Evolutionary conservation across 92 coral and sea anemone genomes (phyloP).

Genomic region (Phymanthus crucifer): DNA sequence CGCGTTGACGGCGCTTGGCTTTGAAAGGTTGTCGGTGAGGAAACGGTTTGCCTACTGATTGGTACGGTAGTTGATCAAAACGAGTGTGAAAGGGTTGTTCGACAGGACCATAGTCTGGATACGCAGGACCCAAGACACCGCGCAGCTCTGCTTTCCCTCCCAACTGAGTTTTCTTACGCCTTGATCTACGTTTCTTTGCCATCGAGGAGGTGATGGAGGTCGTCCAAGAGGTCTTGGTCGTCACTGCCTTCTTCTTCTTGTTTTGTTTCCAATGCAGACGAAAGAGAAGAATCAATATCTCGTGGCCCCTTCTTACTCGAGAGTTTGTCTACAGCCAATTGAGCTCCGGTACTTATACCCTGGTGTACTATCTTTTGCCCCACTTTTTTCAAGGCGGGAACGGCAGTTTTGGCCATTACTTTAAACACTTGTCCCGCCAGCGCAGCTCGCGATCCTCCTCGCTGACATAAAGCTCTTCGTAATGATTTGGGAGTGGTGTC

Average conservation of each 20-base stretch:
- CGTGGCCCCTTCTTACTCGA: neutral
- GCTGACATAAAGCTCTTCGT: neutral
- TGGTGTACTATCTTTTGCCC: neutral
- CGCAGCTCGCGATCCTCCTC: slow-evolving; percentile 10
- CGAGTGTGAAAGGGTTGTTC: slow-evolving; percentile 4
- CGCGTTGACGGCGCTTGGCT: neutral
- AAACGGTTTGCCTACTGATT: slow-evolving; percentile 3
- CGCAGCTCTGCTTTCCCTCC: neutral
- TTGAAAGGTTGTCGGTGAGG: neutral
- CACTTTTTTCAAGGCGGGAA: neutral
- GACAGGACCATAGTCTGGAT: slow-evolving; percentile 2
- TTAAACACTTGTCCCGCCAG: slow-evolving; percentile 3
- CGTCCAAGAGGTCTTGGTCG: neutral
- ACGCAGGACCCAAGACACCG: neutral
- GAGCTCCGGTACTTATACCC: slow-evolving; percentile 6
- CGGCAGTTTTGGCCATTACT: neutral
- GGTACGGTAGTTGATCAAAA: neutral
- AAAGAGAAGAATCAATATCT: neutral
- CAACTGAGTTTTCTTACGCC: neutral
- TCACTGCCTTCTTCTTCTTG: neutral
- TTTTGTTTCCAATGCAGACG: neutral
- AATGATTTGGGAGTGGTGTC: slow-evolving; percentile 4
- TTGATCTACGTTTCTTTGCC: slow-evolving; percentile 7
- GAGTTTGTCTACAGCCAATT: neutral
- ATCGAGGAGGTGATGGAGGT: neutral